Evolutionary conservation across 2,113 vertebrate species (phyloP), one percentile per base, ranked within the genome.

Genomic region (Numenius arquata): DNA sequence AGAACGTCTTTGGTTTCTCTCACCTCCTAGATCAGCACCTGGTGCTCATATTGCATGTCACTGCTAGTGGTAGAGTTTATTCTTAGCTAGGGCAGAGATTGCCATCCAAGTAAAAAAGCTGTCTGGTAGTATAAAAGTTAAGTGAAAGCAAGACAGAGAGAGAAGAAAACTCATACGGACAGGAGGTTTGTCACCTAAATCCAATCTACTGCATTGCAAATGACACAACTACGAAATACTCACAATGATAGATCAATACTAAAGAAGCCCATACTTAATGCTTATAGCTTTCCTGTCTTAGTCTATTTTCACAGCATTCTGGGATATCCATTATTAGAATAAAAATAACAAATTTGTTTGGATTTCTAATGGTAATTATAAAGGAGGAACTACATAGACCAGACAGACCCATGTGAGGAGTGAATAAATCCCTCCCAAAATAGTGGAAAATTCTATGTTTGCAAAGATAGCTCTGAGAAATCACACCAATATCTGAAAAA

Each of bases 401-500:
- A 67, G 38, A 9, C 25, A 61, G 38, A 21, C 9, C 11, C 5
- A 2, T 12, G 20, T 45, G 4, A 76, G 27, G 2, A 75, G n/a
- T 7, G 36, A 41, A 12, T 23, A 48, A 58, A 56, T 0, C 1
- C 2, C 5, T 11, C 12, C 7, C 3, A 23, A 3, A 15, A 8
- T 0, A 45, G 5, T 7, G 25, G 9, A 25, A 67, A 91, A 81
- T 22, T 15, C 27, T 48, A 0, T 11, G 2, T 38, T 61, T 87
- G 27, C 2, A 29, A 63, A 80, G 26, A 38, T 0, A 27, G 6
- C 53, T 41, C 41, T 43, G 50, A 84, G 58, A 73, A 81, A 22
- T 32, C 53, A 43, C 27, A 58, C 2, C 34, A 59, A 30, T 15
- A 22, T 10, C 36, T 74, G 55, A 58, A 48, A 71, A 85, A 74